Evolutionary conservation across 2,888 invertebrate genomes (phyloP).

Genomic region (Resseliella maxima): DNA sequence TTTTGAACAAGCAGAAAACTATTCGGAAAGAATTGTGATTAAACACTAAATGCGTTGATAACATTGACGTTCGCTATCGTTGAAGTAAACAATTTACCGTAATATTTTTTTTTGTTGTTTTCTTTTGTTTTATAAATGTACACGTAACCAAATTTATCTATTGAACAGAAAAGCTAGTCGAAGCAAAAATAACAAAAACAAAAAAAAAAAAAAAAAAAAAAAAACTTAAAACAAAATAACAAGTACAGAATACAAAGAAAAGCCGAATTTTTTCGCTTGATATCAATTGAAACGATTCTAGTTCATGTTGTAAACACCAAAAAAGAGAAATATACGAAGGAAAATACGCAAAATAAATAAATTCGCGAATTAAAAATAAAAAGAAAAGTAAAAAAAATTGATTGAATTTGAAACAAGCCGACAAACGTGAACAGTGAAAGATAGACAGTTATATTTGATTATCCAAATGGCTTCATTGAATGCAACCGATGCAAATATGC

Average conservation of each 20-base stretch:
- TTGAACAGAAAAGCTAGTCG: conserved; percentile 44
- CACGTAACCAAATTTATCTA: conserved; percentile 32
- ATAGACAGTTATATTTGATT: neutral
- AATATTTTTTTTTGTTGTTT: no score
- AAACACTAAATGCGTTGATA: neutral
- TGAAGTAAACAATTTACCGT: neutral
- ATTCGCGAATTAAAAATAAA: no score
- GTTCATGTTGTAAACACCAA: neutral
- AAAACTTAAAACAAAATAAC: neutral
- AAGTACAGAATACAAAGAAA: neutral
- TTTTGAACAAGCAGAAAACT: neutral
- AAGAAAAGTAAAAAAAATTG: neutral
- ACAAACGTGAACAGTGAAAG: neutral
- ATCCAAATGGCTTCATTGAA: conserved; percentile 52
- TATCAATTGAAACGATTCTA: conserved; percentile 16
- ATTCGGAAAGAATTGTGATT: neutral
- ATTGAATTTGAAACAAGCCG: no score
- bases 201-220: neutral
- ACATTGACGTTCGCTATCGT: neutral
- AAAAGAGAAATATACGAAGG: no score
- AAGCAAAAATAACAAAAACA: neutral
- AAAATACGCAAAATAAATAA: neutral
- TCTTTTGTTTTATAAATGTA: neutral
- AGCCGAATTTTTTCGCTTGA: neutral
- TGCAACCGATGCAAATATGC: conserved; percentile 46